phyloP scores from a whole-genome alignment of 1,140 invertebrate species.

The Cephus cinctus region DNA sequence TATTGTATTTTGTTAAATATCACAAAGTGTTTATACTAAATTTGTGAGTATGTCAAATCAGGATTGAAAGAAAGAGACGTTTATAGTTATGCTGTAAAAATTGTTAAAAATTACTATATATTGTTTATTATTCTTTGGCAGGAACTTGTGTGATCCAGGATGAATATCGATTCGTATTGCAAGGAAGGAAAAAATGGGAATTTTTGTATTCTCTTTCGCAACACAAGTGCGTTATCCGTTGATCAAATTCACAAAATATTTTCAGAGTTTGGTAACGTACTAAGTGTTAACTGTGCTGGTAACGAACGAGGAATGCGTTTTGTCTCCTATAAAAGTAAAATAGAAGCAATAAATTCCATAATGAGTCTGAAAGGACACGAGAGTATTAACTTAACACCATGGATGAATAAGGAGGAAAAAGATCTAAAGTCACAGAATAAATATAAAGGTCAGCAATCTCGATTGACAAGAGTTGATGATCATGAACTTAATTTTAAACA shows the following conservation, averaged over 20 bases:
- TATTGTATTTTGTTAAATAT: too few species aligned
- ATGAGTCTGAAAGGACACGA: background rate
- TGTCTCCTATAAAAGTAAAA: slow-evolving; percentile 10
- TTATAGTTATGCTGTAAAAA: too few species aligned
- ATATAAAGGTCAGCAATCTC: background rate
- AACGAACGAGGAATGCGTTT: slow-evolving; percentile 14
- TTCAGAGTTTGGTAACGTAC: slow-evolving; percentile 21
- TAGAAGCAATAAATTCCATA: slow-evolving; percentile 9
- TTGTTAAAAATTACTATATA: too few species aligned
- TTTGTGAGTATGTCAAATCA: too few species aligned
- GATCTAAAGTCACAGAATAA: too few species aligned
- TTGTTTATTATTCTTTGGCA: too few species aligned
- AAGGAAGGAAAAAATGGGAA: background rate
- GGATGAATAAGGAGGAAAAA: slow-evolving; percentile 5
- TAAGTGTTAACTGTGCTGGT: background rate
- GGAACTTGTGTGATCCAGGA: too few species aligned
- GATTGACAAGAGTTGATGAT: background rate
- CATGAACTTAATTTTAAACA: background rate
- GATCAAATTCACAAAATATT: slow-evolving; percentile 16
- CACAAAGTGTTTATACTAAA: too few species aligned
- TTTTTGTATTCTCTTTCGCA: slow-evolving; percentile 21
- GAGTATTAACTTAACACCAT: slow-evolving; percentile 13
- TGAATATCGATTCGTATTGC: slow-evolving; percentile 14
- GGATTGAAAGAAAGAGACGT: too few species aligned
- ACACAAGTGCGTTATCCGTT: background rate